Conservation (phyloP, 2,113 vertebrate genomes). For the Andinoacara biseriatus region DNA sequence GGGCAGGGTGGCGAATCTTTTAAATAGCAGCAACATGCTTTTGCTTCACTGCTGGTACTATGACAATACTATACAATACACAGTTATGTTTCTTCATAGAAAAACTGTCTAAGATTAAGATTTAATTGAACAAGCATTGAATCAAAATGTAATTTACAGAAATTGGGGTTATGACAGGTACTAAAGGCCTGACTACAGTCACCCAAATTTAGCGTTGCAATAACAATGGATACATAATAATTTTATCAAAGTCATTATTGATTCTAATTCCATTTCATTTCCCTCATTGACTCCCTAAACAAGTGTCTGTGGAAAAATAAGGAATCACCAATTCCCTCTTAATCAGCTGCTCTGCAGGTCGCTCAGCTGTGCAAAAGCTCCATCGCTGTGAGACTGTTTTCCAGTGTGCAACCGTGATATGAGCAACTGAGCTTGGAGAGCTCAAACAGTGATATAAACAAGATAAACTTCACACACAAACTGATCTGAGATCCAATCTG, state of each 20-base stretch:
- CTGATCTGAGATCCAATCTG: neutral
- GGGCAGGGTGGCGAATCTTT: neutral
- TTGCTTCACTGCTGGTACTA: neutral
- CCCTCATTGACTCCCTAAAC: neutral
- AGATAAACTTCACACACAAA: neutral
- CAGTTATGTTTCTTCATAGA: no score
- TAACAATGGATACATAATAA: neutral
- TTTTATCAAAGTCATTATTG: neutral
- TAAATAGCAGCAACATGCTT: neutral
- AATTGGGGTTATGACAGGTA: neutral
- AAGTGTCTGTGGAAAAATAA: neutral
- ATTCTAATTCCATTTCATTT: neutral
- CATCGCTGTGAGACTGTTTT: neutral
- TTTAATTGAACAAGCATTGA: neutral
- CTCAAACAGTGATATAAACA: fast-evolving
- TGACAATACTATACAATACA: neutral
- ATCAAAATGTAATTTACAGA: neutral
- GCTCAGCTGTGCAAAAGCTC: neutral
- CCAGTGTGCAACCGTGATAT: neutral
- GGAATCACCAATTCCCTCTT: neutral
- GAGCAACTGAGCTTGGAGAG: neutral
- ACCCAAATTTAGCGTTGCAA: neutral
- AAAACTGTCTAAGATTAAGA: neutral
- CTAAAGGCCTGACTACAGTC: neutral
- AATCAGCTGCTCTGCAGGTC: neutral